Evolutionary conservation across 2,888 invertebrate genomes (phyloP).

Genomic region (Notodonta dromedarius): DNA sequence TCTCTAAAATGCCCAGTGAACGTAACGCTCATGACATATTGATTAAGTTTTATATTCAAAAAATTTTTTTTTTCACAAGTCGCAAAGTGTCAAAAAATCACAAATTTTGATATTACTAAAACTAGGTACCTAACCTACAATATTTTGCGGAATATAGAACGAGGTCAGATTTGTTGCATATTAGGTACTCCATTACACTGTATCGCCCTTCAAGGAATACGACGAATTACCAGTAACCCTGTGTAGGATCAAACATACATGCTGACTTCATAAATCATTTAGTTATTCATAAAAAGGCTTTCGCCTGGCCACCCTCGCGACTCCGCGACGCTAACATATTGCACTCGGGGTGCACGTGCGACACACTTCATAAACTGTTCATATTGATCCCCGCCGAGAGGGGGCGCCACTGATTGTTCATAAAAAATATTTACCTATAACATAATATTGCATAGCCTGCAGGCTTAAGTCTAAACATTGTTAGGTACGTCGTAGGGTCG

Average conservation of each 20-base stretch:
- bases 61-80: no score
- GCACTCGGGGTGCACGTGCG: slow-evolving; percentile 74
- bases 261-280: slow-evolving; percentile 78
- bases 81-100: no score
- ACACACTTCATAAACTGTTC: slow-evolving; percentile 79
- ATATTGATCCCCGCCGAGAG: slow-evolving; percentile 63
- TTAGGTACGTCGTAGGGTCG: neutral
- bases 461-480: neutral
- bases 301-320: slow-evolving; percentile 55
- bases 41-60: no score
- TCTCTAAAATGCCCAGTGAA: no score
- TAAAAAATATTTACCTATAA: slow-evolving; percentile 62
- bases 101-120: no score
- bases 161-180: no score
- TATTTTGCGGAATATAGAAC: no score
- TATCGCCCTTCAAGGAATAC: no score
- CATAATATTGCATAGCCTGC: slow-evolving; percentile 26
- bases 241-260: slow-evolving; percentile 14
- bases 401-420: slow-evolving; percentile 71
- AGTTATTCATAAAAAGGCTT: slow-evolving; percentile 82
- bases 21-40: no score
- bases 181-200: no score
- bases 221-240: neutral
- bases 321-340: slow-evolving; percentile 69
- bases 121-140: no score